phyloP scores from a whole-genome alignment of 1,140 invertebrate genomes.

The Euura lappo region DNA sequence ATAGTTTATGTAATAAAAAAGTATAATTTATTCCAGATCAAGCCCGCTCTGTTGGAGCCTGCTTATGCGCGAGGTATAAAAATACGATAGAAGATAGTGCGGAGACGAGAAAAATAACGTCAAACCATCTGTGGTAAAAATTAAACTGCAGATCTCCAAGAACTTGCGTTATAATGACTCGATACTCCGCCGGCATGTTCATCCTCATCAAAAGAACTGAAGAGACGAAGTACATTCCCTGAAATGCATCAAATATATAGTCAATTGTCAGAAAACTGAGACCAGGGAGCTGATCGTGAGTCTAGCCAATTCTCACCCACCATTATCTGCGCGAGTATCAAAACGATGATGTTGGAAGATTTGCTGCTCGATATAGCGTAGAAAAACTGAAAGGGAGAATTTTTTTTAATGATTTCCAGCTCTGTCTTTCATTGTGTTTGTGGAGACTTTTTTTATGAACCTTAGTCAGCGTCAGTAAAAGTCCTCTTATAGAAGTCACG shows the following conservation, averaged over 20 bases:
- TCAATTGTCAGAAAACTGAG: no score
- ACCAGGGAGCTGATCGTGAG: no score
- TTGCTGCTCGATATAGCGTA: constrained; percentile 99
- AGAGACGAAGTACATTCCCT: constrained; percentile 99
- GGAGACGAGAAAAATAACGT: constrained; percentile 98
- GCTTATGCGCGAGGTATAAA: constrained; percentile 92
- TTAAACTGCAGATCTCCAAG: constrained; percentile 98
- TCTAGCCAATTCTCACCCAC: constrained; percentile 56
- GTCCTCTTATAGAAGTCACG: constrained; percentile 95
- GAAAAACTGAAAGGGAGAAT: constrained; percentile 85
- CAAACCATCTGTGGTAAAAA: constrained; percentile 99
- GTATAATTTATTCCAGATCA: constrained; percentile 28
- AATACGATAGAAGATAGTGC: constrained; percentile 96
- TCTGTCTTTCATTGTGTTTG: no score
- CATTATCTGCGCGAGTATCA: constrained; percentile 98
- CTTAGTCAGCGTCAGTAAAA: constrained; percentile 97
- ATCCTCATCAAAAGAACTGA: constrained; percentile 97
- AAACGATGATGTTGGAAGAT: constrained; percentile 97
- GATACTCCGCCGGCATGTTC: constrained; percentile 99
- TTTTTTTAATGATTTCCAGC: no score
- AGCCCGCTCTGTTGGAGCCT: constrained; percentile 65
- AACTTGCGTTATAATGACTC: constrained; percentile 97
- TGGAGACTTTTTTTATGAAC: constrained; percentile 59
- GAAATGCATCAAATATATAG: constrained; percentile 30
- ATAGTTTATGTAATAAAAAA: no score